A percentile compares a stretch with the other conserved stretches of the same genome.
Conservation (phyloP, 2,888 invertebrate species). For the Junonia oenone region DNA sequence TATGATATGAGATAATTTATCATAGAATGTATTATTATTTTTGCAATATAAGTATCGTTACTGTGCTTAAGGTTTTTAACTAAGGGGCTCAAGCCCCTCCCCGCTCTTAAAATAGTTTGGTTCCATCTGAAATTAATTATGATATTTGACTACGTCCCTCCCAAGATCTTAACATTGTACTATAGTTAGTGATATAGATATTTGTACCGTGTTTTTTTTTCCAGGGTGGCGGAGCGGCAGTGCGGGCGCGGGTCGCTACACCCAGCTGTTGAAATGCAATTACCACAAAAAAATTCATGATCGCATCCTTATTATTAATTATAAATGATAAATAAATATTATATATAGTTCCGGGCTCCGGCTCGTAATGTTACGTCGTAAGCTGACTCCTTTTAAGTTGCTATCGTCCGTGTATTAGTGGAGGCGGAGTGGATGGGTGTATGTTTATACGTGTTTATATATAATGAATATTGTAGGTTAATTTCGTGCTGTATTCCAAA, state of each 20-base stretch:
- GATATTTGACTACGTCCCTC: too few relatives aligned
- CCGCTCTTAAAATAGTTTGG: too few relatives aligned
- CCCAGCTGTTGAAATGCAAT: conserved; percentile 58
- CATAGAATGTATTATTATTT: too few relatives aligned
- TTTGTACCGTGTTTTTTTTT: conserved; percentile 4
- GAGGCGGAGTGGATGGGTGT: conserved; percentile 65
- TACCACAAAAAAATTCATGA: conserved; percentile 62
- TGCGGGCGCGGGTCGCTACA: conserved; percentile 44
- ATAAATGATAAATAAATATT: conserved; percentile 41
- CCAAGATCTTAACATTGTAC: too few relatives aligned
- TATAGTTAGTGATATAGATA: too few relatives aligned
- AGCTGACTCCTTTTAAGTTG: conserved; percentile 66
- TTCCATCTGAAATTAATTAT: too few relatives aligned
- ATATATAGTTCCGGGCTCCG: conserved; percentile 33
- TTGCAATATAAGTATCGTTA: too few relatives aligned
- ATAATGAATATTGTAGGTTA: conserved; percentile 76
- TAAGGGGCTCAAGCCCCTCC: too few relatives aligned
- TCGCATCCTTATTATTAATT: conserved; percentile 52
- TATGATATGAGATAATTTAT: too few relatives aligned
- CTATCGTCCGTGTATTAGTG: conserved; percentile 55
- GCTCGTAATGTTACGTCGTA: conserved; percentile 36
- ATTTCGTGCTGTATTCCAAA: conserved; percentile 70
- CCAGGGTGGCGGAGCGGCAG: conserved; percentile 57
- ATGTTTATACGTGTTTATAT: conserved; percentile 75
- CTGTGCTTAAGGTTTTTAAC: too few relatives aligned